Percentiles rank a stretch among this genome's conserved stretches.
Conservation (phyloP, 2,113 vertebrate genomes). For the Peromyscus californicus region DNA sequence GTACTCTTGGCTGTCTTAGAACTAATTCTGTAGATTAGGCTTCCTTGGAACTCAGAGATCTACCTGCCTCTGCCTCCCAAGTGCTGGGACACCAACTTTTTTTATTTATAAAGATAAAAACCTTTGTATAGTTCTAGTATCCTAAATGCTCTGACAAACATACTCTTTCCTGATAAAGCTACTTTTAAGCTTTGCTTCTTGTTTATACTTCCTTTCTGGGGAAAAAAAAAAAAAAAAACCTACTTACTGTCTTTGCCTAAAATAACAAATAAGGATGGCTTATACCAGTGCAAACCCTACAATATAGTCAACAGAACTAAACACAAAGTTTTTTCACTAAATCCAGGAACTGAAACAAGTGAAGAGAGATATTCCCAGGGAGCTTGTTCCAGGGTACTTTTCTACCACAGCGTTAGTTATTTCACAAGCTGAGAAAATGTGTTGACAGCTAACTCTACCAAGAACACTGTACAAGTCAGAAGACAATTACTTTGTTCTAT, state of each 20-base stretch:
- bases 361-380: not conserved
- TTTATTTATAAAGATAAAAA: not conserved
- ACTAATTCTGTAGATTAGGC: no score
- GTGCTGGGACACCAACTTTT: no score
- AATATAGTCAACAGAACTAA: not conserved
- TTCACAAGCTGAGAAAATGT: constrained; percentile 30
- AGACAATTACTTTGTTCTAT: not conserved
- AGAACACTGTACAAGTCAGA: not conserved
- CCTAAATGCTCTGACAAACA: not conserved
- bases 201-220: not conserved
- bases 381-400: not conserved
- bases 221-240: not conserved
- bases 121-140: not conserved
- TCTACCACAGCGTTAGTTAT: not conserved
- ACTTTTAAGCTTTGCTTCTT: not conserved
- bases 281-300: not conserved
- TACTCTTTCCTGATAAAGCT: not conserved
- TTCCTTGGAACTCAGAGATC: no score
- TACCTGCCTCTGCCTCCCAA: no score
- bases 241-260: not conserved
- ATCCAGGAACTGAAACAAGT: not conserved
- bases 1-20: no score
- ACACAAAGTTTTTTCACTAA: not conserved
- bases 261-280: constrained; percentile 3
- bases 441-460: not conserved